Evolutionary conservation across 2,888 invertebrate genomes (phyloP).

Genomic region (Germaria angustata): DNA sequence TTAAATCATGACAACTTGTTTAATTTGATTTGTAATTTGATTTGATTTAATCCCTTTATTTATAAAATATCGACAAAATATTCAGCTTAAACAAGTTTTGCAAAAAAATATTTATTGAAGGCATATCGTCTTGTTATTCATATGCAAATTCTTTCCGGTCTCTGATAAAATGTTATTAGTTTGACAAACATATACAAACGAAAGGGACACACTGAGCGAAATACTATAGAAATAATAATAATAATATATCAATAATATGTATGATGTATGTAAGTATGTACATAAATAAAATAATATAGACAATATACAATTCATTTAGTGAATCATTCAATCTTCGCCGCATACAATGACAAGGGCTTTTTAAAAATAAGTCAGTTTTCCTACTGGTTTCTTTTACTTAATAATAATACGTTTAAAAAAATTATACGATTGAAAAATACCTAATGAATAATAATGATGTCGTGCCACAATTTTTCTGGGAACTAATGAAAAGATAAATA

Average conservation of each 20-base stretch:
- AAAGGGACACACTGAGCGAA: background rate
- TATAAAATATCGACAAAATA: background rate
- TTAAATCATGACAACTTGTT: no score
- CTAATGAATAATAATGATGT: background rate
- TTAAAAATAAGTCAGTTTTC: background rate
- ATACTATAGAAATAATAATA: background rate
- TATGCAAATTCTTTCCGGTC: slow-evolving; percentile 40
- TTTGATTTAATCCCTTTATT: background rate
- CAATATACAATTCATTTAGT: slow-evolving; percentile 1
- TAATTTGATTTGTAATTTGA: background rate
- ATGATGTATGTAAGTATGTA: background rate
- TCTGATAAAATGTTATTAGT: slow-evolving; percentile 40
- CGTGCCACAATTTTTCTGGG: background rate
- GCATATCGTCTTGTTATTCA: background rate
- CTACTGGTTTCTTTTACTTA: background rate
- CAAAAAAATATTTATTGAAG: slow-evolving; percentile 13
- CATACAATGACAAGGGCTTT: slow-evolving; percentile 19
- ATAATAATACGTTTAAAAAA: background rate
- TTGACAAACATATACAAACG: background rate
- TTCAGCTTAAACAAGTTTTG: background rate
- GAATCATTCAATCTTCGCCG: slow-evolving; percentile 25
- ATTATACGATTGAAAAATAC: background rate
- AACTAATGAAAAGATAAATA: slow-evolving; percentile 10
- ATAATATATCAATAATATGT: background rate
- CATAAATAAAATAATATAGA: background rate